Conservation (phyloP, 2,797 vertebrate genomes). For the Picus viridis region DNA sequence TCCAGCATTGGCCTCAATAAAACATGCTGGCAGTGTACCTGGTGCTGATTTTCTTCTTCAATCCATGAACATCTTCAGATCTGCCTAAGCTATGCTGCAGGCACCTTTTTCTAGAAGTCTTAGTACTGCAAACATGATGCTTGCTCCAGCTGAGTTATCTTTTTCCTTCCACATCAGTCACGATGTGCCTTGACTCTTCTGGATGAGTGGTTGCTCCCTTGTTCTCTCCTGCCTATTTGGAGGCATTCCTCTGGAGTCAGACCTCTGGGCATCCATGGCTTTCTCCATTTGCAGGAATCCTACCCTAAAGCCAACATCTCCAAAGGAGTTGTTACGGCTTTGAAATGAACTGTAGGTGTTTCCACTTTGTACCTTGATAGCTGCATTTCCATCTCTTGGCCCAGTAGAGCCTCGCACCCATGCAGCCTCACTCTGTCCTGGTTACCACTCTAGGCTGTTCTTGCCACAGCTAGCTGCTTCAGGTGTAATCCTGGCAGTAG, state of each 20-base stretch:
- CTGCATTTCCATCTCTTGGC: background rate
- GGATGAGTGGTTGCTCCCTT: background rate
- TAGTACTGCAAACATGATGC: background rate
- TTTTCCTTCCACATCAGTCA: background rate
- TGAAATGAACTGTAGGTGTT: background rate
- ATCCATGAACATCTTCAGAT: background rate
- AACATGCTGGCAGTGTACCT: background rate
- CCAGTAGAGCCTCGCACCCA: background rate
- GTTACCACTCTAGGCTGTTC: background rate
- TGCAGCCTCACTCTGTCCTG: background rate
- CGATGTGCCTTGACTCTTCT: background rate
- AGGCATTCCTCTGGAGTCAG: background rate
- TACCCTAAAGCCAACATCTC: background rate
- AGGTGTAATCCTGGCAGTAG: background rate
- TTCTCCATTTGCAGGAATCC: background rate
- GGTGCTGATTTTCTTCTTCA: background rate
- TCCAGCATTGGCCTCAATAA: background rate
- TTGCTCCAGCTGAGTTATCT: background rate
- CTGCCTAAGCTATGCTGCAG: background rate
- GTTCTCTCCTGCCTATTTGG: background rate
- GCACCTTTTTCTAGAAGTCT: background rate
- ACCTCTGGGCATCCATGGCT: background rate
- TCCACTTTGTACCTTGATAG: background rate
- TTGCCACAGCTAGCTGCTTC: background rate
- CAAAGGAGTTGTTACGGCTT: background rate